Percentiles rank a stretch among this genome's conserved stretches.
Evolutionary conservation across 1,140 invertebrate genomes (phyloP).

Genomic region (Oscheius sp.): DNA sequence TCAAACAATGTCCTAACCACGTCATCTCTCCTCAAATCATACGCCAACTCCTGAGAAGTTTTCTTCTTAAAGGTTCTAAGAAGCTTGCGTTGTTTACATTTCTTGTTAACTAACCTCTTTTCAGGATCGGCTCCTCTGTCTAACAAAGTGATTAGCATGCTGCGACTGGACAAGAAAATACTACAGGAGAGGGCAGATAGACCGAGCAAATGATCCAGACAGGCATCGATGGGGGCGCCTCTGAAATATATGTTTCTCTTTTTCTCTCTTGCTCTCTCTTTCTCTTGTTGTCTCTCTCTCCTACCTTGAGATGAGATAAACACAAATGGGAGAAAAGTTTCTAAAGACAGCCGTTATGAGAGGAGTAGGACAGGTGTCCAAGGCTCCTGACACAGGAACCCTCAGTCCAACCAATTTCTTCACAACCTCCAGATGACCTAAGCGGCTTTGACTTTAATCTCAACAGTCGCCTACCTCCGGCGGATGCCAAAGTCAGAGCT

Average conservation of each 20-base stretch:
- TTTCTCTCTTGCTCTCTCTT: neutral
- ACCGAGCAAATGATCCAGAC: neutral
- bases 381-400: conserved; percentile 31
- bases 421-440: conserved; percentile 34
- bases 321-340: conserved; percentile 31
- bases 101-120: neutral
- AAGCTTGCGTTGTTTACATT: neutral
- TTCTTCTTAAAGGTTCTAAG: neutral
- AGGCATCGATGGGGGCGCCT: neutral
- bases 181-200: neutral
- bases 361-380: conserved; percentile 34
- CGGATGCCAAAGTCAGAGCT: conserved; percentile 89
- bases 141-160: conserved; percentile 1
- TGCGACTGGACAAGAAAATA: neutral
- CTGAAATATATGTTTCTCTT: neutral
- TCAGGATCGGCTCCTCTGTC: conserved; percentile 3
- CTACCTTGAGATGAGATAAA: neutral
- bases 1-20: neutral
- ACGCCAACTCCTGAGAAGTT: neutral
- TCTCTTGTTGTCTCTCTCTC: neutral
- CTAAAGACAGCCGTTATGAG: conserved; percentile 40
- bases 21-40: neutral
- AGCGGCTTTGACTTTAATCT: neutral
- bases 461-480: conserved; percentile 70
- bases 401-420: conserved; percentile 40